Conservation (phyloP, 2,888 invertebrate species). For the Drosophila cyrtoloma region DNA sequence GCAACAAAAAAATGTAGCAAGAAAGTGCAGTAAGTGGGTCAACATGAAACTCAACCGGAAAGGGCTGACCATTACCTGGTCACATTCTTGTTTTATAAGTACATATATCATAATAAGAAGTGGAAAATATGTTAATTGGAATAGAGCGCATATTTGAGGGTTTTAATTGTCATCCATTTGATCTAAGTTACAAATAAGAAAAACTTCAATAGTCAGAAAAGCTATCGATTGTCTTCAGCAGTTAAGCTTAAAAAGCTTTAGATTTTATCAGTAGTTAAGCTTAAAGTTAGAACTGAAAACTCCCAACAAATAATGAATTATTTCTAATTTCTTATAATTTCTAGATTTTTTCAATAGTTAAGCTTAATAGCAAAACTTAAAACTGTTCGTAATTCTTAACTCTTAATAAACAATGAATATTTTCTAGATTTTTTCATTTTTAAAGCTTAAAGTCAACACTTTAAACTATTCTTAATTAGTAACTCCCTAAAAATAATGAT, state of each 20-base stretch:
- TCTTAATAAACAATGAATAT: neutral
- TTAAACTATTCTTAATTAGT: neutral
- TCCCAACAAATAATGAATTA: neutral
- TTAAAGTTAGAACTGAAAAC: neutral
- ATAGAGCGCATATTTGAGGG: neutral
- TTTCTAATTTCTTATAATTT: neutral
- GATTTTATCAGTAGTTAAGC: neutral
- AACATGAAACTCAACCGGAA: constrained; percentile 11
- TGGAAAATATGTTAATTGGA: neutral
- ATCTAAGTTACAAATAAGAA: neutral
- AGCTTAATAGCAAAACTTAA: neutral
- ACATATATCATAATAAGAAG: neutral
- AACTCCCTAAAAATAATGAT: neutral
- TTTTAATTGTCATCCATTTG: neutral
- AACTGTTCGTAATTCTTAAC: neutral
- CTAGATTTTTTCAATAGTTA: neutral
- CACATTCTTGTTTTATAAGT: neutral
- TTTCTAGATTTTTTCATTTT: neutral
- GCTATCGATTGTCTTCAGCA: neutral
- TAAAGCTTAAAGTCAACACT: neutral
- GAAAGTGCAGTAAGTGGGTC: constrained; percentile 30
- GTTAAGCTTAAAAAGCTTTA: neutral
- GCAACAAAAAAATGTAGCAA: constrained; percentile 8
- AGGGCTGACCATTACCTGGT: constrained; percentile 10
- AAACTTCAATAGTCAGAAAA: neutral